A percentile compares a stretch with the other conserved stretches of the same genome.
phyloP scores from a whole-genome alignment of 2,797 vertebrate species.

The Sylvilagus floridanus region DNA sequence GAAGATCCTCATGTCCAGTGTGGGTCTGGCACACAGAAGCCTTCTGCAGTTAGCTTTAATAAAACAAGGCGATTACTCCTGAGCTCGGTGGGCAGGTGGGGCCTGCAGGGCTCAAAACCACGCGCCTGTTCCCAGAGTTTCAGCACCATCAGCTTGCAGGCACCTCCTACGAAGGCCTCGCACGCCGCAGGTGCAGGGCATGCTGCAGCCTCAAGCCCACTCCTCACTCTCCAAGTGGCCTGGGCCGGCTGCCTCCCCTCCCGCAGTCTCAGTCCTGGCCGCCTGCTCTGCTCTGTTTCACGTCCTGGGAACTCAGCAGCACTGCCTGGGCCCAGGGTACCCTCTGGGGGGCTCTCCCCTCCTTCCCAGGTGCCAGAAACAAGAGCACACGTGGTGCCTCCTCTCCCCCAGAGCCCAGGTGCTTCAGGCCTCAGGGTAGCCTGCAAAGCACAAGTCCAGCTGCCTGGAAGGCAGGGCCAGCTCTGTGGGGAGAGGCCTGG shows the following conservation, averaged over 20 bases:
- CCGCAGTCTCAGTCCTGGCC: background rate
- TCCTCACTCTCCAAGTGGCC: fast-evolving
- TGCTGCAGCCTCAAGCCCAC: too few species aligned
- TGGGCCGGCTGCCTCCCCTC: too few species aligned
- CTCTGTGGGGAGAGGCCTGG: too few species aligned
- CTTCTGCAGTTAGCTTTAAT: background rate
- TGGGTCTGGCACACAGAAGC: background rate
- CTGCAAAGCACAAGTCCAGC: background rate
- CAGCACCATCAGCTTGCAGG: background rate
- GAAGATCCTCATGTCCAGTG: background rate
- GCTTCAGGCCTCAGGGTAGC: background rate
- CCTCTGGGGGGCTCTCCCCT: background rate
- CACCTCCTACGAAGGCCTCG: background rate
- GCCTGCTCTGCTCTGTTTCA: background rate
- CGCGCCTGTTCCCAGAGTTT: background rate
- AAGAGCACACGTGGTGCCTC: background rate
- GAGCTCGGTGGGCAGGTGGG: background rate
- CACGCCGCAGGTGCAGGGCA: background rate
- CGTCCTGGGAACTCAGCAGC: background rate
- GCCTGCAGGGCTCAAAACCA: background rate
- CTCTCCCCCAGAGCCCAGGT: background rate
- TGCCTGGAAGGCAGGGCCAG: background rate
- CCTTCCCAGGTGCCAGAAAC: background rate
- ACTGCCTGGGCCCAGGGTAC: background rate
- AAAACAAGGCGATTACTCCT: background rate